Evolutionary conservation across 2,113 vertebrate genomes (phyloP), one percentile per base, ranked within the genome.

Genomic region (Noturus placidus): DNA sequence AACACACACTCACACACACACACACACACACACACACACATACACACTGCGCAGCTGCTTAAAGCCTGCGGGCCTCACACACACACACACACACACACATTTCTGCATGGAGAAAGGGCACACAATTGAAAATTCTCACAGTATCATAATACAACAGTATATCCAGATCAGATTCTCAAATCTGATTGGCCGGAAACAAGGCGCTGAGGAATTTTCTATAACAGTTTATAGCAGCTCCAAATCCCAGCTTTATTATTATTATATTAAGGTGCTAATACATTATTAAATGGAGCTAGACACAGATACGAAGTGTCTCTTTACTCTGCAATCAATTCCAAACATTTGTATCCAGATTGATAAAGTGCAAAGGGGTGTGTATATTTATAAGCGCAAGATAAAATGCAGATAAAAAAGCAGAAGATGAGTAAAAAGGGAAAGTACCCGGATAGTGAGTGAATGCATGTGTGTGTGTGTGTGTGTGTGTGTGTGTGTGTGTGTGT

Each of bases 401-500:
- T 13, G 6, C 38, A 72, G 33, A 74, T 74, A 10, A 76, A 27
- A 25, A 11, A 46, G 38, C 11, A 77, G 9, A 77, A 27, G 33
- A 22, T 22, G 67, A 30, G 3, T 4, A 14, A 38, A 25, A 50
- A 77, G n/a, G 42, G 46, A 77, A 77, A 77, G 11, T 77, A 50
- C 42, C 25, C 4, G 0, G 22, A 84, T 15, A 46, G 14, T 22
- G n/a, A 25, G 33, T 20, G 13, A n/a, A 2, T 59, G 77, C 70
- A 46, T 87, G 42, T 81, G 17, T 74, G 50, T 72, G 82, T n/a
- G 42, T 8, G 52, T 57, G 30, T 6, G 54, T 59, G 33, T 38
- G 33, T 25, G 4, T 61, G 5, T 38, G 33, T 6, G 56, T 61
- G 79, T 25, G 33, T 25, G 56, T 38, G 79, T 89, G 87, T 91